Conservation (phyloP, 2,888 invertebrate genomes). For the Lycophotia porphyrea region DNA sequence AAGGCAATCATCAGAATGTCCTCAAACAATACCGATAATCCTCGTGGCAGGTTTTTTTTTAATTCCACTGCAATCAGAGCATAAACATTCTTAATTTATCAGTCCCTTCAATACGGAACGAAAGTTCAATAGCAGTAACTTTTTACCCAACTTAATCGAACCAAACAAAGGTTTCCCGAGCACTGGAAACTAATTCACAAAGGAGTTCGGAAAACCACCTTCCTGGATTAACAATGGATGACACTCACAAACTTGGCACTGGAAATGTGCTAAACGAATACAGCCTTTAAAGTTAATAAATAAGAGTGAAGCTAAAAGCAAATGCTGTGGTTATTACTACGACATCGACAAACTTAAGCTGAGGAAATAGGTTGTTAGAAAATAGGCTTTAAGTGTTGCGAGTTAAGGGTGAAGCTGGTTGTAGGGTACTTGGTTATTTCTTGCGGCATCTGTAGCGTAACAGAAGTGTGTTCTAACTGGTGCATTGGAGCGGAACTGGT, state of each 20-base stretch:
- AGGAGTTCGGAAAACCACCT: constrained; percentile 62
- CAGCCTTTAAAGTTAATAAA: constrained; percentile 23
- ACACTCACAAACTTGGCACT: constrained; percentile 26
- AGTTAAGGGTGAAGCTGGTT: not conserved
- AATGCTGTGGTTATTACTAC: constrained; percentile 36
- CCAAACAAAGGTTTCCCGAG: constrained; percentile 48
- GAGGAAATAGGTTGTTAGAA: constrained; percentile 9
- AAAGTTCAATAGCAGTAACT: constrained; percentile 55
- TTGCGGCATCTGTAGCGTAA: constrained; percentile 72
- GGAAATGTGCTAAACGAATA: constrained; percentile 11
- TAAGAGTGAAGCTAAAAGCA: constrained; percentile 9
- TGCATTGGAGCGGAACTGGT: constrained; percentile 73
- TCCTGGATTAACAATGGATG: constrained; percentile 61
- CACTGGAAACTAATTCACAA: constrained; percentile 62
- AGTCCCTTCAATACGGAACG: constrained; percentile 39
- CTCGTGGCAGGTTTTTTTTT: not conserved
- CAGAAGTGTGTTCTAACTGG: constrained; percentile 70
- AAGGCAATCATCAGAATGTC: not conserved
- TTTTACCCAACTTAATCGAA: constrained; percentile 54
- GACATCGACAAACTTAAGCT: constrained; percentile 37
- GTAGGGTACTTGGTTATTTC: constrained; percentile 36
- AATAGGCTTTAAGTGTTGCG: constrained; percentile 34
- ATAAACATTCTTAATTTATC: constrained; percentile 47
- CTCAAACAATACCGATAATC: not conserved
- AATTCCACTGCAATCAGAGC: constrained; percentile 36